Evolutionary conservation across 2,113 vertebrate genomes (phyloP), one percentile per base, ranked within the genome.

Genomic region (Chaenocephalus aceratus): DNA sequence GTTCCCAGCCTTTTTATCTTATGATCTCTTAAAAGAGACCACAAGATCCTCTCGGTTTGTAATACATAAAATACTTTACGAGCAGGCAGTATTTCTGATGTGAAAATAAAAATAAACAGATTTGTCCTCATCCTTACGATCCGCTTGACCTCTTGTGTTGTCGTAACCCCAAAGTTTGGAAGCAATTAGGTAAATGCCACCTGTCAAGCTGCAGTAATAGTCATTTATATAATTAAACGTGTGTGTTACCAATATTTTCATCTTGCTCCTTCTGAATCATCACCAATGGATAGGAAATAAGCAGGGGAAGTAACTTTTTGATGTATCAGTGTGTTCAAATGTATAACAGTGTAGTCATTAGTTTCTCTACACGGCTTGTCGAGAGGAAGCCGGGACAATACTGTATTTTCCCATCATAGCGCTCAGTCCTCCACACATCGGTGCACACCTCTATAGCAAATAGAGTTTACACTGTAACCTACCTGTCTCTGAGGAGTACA

Each of bases 401-500:
- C 81, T 74, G 77, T 74, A 84, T 88, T 68, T 84, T 88, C 86
- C 82, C 81, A 77, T 84, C 75, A 69, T 67, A 71, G 75, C 11
- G 23, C 72, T 80, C 63, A 57, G 88, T 79, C 85, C 72, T 89
- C 89, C 86, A 90, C 91, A 87, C 91, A 84, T 86, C 74, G 78
- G 84, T 67, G 88, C 87, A 78, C 88, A 83, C 65, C 86, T 84
- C 75, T 77, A 84, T 70, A 91, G 75, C 76, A 90, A 86, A 84
- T 63, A 79, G 81, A 89, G 85, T 86, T 79, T 77, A 86, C 73
- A 85, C 79, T 83, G 75, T 68, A 79, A 83, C 69, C 93, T 93
- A 99, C 98, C 98, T 96, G 98, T 99, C 94, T 99, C 98, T 1
- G 97, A 98, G 62, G 97, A 99, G 93, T 99, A 99, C 83, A 99